A percentile compares a stretch with the other conserved stretches of the same genome.
Conservation (phyloP, 2,888 invertebrate genomes). For the Amiota communis region DNA sequence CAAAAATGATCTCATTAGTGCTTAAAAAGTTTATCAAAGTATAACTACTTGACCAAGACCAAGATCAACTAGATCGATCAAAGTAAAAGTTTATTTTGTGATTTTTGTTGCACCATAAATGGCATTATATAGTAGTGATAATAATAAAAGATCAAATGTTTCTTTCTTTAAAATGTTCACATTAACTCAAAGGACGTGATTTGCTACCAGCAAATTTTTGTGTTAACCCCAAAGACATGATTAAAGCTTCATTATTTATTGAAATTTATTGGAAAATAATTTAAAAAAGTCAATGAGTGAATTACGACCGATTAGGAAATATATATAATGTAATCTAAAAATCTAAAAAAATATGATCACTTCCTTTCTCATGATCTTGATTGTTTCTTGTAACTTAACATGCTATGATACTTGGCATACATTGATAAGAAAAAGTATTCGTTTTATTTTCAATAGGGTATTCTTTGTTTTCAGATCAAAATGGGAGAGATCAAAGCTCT, state of each 20-base stretch:
- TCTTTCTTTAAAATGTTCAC: background rate
- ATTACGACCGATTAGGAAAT: no score
- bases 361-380: no score
- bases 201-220: constrained; percentile 52
- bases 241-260: constrained; percentile 37
- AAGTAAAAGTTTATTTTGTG: constrained; percentile 54
- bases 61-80: constrained; percentile 21
- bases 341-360: no score
- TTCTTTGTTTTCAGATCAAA: no score
- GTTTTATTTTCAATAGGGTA: no score
- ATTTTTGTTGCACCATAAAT: constrained; percentile 30
- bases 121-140: background rate
- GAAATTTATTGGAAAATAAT: no score
- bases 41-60: background rate
- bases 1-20: constrained; percentile 37
- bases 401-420: no score
- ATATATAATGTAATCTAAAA: no score
- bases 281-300: background rate
- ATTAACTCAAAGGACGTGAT: constrained; percentile 54
- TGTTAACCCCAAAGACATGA: constrained; percentile 54
- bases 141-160: constrained; percentile 4
- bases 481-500: no score
- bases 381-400: no score
- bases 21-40: constrained; percentile 27
- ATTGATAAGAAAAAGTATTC: no score